phyloP scores from a whole-genome alignment of 2,113 vertebrate species.

The Lepisosteus oculatus region DNA sequence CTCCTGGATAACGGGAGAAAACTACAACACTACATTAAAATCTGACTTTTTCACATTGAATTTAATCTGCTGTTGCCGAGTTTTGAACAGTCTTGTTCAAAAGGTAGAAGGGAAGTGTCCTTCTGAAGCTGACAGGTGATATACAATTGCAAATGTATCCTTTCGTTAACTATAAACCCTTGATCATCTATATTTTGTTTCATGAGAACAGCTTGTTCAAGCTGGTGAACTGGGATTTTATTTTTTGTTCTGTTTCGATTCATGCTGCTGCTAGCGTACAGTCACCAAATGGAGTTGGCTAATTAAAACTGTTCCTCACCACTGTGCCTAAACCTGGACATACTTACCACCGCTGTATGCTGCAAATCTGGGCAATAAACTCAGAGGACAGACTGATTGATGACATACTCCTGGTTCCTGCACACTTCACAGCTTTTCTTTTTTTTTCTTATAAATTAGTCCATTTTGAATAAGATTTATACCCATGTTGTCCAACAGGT shows the following conservation, averaged over 20 bases:
- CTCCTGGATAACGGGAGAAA: neutral
- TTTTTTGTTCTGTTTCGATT: slow-evolving; percentile 28
- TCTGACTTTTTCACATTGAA: neutral
- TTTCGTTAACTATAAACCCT: slow-evolving; percentile 13
- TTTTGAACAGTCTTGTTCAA: neutral
- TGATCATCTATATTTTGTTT: neutral
- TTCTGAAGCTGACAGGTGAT: slow-evolving; percentile 25
- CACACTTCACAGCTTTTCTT: neutral
- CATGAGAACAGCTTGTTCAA: neutral
- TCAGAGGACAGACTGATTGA: slow-evolving; percentile 9
- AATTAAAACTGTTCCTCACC: slow-evolving; percentile 82
- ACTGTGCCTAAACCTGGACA: slow-evolving; percentile 86
- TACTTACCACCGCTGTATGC: slow-evolving; percentile 61
- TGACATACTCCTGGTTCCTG: slow-evolving; percentile 6
- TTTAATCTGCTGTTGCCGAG: neutral
- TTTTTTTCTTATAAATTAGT: slow-evolving; percentile 13
- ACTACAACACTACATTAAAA: slow-evolving; percentile 9
- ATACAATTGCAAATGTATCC: slow-evolving; percentile 44
- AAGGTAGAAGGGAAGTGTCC: slow-evolving; percentile 7
- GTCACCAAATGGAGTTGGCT: slow-evolving; percentile 68
- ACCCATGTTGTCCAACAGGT: slow-evolving; percentile 30
- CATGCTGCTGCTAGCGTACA: slow-evolving; percentile 66
- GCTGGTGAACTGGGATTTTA: slow-evolving; percentile 11
- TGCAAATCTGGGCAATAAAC: slow-evolving; percentile 70
- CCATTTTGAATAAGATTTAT: slow-evolving; percentile 39